Conservation (phyloP, 2,797 vertebrate species). For the Syndactyla subalaris region DNA sequence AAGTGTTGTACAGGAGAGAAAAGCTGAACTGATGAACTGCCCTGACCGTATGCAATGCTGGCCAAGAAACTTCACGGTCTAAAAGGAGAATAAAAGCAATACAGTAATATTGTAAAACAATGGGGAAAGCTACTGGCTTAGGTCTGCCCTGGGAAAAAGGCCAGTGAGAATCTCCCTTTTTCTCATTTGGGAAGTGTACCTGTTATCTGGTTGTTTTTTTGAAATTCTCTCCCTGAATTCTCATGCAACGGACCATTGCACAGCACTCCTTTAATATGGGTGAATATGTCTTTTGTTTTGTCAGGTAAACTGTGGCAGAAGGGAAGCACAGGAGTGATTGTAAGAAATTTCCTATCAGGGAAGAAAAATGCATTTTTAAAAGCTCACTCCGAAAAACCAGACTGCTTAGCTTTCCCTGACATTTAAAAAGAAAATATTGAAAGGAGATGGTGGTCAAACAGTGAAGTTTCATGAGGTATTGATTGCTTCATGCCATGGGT, state of each 20-base stretch:
- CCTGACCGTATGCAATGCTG: neutral
- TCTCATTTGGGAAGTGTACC: neutral
- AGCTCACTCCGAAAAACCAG: neutral
- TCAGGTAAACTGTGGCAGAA: neutral
- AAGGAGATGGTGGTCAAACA: neutral
- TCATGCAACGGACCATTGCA: neutral
- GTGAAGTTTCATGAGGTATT: neutral
- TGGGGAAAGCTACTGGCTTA: neutral
- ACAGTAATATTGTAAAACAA: neutral
- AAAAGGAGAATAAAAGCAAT: neutral
- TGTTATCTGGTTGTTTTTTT: neutral
- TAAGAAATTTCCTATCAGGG: neutral
- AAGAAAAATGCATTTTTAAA: neutral
- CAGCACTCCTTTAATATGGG: neutral
- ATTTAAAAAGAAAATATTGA: neutral
- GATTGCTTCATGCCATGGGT: neutral
- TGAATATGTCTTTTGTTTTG: neutral
- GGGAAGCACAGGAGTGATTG: neutral
- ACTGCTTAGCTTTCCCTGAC: neutral
- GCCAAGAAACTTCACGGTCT: neutral
- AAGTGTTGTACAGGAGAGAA: neutral
- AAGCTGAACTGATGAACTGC: neutral
- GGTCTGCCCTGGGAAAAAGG: neutral
- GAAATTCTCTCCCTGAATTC: neutral
- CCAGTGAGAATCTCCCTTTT: neutral